Conservation (phyloP, 2,888 invertebrate genomes). For the Pilophorus perplexus region DNA sequence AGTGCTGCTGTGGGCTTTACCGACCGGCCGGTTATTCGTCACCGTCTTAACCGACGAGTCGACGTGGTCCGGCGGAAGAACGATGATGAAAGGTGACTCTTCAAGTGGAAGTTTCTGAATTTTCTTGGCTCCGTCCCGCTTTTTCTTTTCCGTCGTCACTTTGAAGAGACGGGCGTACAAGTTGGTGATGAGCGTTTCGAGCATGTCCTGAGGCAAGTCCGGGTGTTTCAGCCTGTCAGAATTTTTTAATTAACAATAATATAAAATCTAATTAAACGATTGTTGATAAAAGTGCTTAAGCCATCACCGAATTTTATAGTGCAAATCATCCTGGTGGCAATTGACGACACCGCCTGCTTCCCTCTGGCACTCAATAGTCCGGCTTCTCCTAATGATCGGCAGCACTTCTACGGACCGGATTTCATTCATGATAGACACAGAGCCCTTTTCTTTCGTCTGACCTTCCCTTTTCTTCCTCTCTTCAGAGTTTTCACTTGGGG, state of each 20-base stretch:
- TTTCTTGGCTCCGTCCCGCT: slow-evolving; percentile 14
- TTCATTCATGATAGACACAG: slow-evolving; percentile 23
- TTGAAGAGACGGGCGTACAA: slow-evolving; percentile 23
- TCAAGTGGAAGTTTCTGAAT: not conserved
- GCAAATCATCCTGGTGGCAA: slow-evolving; percentile 21
- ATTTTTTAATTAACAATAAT: too few relatives aligned
- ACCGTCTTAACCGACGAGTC: not conserved
- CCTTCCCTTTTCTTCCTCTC: not conserved
- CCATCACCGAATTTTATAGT: slow-evolving; percentile 27
- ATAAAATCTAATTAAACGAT: too few relatives aligned
- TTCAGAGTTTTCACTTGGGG: not conserved
- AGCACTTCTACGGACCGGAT: slow-evolving; percentile 24
- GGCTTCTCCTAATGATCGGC: slow-evolving; percentile 18
- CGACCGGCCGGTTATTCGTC: not conserved
- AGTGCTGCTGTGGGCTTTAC: not conserved
- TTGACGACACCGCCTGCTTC: slow-evolving; percentile 11
- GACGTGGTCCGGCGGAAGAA: slow-evolving; percentile 19
- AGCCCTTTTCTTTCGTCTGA: not conserved
- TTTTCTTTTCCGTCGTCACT: slow-evolving; percentile 14
- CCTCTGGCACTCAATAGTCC: slow-evolving; percentile 22
- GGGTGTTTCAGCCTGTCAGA: slow-evolving; percentile 27
- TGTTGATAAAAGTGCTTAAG: too few relatives aligned
- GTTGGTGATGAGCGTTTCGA: slow-evolving; percentile 25
- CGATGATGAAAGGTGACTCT: slow-evolving; percentile 18
- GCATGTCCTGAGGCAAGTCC: slow-evolving; percentile 10